phyloP scores from a whole-genome alignment of 2,113 vertebrate species.

The Dunckerocampus dactyliophorus region DNA sequence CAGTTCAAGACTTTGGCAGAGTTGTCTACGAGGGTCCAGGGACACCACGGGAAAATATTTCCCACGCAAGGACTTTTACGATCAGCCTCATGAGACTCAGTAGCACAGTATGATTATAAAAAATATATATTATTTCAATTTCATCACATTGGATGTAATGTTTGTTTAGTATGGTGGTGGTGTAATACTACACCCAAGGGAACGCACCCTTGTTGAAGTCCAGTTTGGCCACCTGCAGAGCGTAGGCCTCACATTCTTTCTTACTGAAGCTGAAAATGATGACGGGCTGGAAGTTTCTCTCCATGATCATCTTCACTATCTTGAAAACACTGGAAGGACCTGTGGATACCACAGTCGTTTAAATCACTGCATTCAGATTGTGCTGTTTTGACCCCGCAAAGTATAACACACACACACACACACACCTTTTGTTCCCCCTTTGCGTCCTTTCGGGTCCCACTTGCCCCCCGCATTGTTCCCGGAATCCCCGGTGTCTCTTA shows the following conservation, averaged over 20 bases:
- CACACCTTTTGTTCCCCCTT: conserved; percentile 91
- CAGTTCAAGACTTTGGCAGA: neutral
- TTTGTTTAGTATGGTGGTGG: neutral
- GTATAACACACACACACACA: neutral
- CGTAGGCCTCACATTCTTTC: conserved; percentile 97
- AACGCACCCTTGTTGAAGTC: conserved; percentile 91
- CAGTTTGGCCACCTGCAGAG: conserved; percentile 94
- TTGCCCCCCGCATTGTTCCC: conserved; percentile 80
- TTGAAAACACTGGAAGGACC: conserved; percentile 98
- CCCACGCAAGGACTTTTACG: conserved; percentile 2
- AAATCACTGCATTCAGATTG: neutral
- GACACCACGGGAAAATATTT: neutral
- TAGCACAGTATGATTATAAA: neutral
- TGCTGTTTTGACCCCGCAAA: neutral
- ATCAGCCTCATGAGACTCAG: neutral
- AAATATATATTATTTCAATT: no score
- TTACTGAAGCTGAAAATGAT: conserved; percentile 99
- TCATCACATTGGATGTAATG: neutral
- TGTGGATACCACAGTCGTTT: conserved; percentile 40
- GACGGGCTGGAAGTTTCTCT: conserved; percentile 98
- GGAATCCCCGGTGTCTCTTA: conserved; percentile 88
- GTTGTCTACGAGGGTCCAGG: neutral
- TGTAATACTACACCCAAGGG: no score
- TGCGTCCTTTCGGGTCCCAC: conserved; percentile 89
- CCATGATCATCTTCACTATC: conserved; percentile 99